Conservation (phyloP, 2,888 invertebrate species). For the Formica aserva region DNA sequence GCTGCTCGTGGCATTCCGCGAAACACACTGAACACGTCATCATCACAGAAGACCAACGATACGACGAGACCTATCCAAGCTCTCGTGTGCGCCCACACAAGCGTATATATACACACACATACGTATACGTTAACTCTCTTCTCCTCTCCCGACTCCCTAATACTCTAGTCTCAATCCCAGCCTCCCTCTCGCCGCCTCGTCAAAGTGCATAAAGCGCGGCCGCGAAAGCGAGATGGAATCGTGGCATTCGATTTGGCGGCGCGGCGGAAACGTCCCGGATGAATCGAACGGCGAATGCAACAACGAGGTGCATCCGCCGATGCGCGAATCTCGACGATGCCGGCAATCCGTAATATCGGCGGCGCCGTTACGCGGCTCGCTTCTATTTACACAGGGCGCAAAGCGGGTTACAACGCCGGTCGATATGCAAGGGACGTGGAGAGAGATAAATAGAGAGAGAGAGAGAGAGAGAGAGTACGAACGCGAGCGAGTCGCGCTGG, state of each 20-base stretch:
- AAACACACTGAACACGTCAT: constrained; percentile 80
- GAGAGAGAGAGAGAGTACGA: constrained; percentile 54
- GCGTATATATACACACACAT: background rate
- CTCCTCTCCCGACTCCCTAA: constrained; percentile 28
- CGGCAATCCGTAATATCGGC: constrained; percentile 68
- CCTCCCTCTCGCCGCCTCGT: constrained; percentile 24
- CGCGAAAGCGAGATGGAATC: constrained; percentile 41
- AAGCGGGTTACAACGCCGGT: constrained; percentile 65
- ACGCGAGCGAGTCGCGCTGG: constrained; percentile 63
- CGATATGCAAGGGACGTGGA: constrained; percentile 40
- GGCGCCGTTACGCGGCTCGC: constrained; percentile 59
- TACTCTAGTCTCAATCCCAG: constrained; percentile 35
- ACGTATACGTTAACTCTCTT: background rate
- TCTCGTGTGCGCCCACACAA: constrained; percentile 2
- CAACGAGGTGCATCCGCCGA: constrained; percentile 59
- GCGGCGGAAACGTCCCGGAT: constrained; percentile 47
- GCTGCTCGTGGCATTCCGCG: constrained; percentile 81
- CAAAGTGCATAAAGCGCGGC: constrained; percentile 48
- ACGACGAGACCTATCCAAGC: constrained; percentile 58
- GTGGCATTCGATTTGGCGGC: constrained; percentile 57
- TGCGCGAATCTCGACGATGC: constrained; percentile 58
- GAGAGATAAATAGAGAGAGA: background rate
- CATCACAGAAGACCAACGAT: constrained; percentile 69
- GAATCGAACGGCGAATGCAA: constrained; percentile 53
- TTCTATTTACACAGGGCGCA: constrained; percentile 69